phyloP scores from a whole-genome alignment of 2,113 vertebrate genomes.

The Centropus bengalensis region DNA sequence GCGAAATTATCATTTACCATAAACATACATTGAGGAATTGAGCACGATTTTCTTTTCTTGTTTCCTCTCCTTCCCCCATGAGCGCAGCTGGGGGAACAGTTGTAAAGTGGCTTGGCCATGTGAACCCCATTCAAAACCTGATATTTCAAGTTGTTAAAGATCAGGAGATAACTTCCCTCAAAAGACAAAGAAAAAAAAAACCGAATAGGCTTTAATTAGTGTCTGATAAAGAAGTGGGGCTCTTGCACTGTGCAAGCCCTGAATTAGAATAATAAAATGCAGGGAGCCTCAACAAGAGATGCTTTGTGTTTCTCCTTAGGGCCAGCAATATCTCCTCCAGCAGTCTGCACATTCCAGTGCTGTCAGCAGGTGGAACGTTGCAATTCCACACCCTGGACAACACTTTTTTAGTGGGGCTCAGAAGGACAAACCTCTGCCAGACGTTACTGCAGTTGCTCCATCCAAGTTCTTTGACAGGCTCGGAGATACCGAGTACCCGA shows the following conservation, averaged over 20 bases:
- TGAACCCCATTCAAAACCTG: slow-evolving; percentile 6
- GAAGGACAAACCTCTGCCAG: neutral
- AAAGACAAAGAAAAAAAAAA: slow-evolving; percentile 11
- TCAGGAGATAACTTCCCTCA: neutral
- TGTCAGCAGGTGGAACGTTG: rapidly evolving
- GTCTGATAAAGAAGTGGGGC: neutral
- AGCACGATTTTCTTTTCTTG: neutral
- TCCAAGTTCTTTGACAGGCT: neutral
- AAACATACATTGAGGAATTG: neutral
- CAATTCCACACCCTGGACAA: neutral
- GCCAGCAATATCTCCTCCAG: neutral
- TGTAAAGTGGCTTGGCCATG: neutral
- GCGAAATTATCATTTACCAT: neutral
- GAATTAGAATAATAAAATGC: slow-evolving; percentile 1
- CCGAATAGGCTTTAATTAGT: neutral
- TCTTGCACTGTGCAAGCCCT: neutral
- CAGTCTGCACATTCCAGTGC: neutral
- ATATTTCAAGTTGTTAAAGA: slow-evolving; percentile 15
- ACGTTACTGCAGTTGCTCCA: neutral
- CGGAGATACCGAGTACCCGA: neutral
- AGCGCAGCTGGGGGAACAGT: neutral
- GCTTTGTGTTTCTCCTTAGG: neutral
- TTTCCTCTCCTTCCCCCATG: neutral
- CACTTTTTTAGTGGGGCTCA: rapidly evolving
- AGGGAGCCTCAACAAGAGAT: neutral